Base-by-base conservation (phyloP, 2,888 invertebrate species). In the Acanthopleura granulata region DNA sequence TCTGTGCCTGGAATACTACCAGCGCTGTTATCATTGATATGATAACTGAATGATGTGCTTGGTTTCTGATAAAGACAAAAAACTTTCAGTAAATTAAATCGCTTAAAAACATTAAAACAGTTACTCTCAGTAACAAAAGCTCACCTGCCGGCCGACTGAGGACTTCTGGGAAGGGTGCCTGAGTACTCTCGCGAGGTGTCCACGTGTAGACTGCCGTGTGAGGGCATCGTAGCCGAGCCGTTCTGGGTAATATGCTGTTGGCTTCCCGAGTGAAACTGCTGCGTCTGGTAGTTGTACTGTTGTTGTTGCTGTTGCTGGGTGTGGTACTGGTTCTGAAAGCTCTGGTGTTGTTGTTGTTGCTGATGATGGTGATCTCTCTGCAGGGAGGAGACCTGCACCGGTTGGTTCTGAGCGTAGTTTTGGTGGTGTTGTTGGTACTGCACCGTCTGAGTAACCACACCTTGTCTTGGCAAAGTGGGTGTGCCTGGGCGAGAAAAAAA, bases 81-180 rank as follows among this genome's bases (percentile, higher is more conserved):
- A 3, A 40, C 9, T 40, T 40, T 9, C 40, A 40, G 40, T 40
- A 9, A 9, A n/a, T n/a, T n/a, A n/a, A 40, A 9, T 9, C 9
- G 3, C 40, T 9, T 40, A 40, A 40, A 9, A 40, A 9, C 40
- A 3, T 9, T 9, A 40, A 40, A 40, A 40, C 9, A n/a, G 40
- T 40, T 3, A 3, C 9, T 6, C 40, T 6, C 4, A 40, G 9
- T 40, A 9, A 40, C 9, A 40, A 40, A 40, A 40, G 3, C 40
- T 40, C 80, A 87, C 87, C 87, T 87, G 73, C 85, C 86, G 62
- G 84, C 83, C 61, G 86, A 85, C 14, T 83, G 83, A 1, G 86
- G 86, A 72, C 86, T 86, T 30, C 84, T 78, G 14, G 80, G 80
- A 18, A 79, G 76, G 22, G 78, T 80, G 14, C 77, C 76, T 12